Base-by-base conservation (phyloP, 2,797 vertebrate species). In the Rachycentron canadum region DNA sequence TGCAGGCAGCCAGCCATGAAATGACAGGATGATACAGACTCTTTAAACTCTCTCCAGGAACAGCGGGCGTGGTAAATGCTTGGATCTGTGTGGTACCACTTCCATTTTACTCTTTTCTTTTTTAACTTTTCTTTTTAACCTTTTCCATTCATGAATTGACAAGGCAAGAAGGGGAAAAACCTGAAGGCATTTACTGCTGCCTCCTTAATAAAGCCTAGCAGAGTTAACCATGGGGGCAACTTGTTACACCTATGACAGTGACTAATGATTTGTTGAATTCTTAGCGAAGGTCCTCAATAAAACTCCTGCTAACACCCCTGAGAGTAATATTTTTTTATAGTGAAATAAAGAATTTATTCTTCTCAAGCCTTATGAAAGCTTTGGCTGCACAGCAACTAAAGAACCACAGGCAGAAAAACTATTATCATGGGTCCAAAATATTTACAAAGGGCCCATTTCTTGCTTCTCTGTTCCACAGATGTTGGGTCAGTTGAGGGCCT, bases 401-500 rank as follows among this genome's bases (percentile, higher is more conserved):
- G 32, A 36, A 21, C 55, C 36, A 26, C 3, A 49, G 38, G 57
- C 50, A 38, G 16, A 78, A 68, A 60, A 65, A 65, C 26, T 58
- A 43, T 45, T 1, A 4, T 74, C 21, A 36, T 58, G n/a, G 4
- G 25, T 70, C 30, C 45, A 69, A 58, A 67, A 61, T 47, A 19
- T 62, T 79, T 28, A 62, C 52, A 5, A 1, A 12, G 43, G 17
- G 32, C 57, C 16, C 62, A 21, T 26, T 45, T 87, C n/a, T 79
- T 68, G 3, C 52, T 26, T 30, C 32, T 83, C 57, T 84, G 45
- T 30, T 79, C 26, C 49, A 41, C 93, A 99, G 98, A 98, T 1
- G 97, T 99, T 69, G 98, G 98, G 71, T 99, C 98, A 0, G 98
- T 99, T 64, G 98, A 99, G 91, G 98, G 98, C 25, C 92, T 99